Evolutionary conservation across 1,140 invertebrate species (phyloP), one percentile per base, ranked within the genome.

Genomic region (Archegozetes longisetosus): DNA sequence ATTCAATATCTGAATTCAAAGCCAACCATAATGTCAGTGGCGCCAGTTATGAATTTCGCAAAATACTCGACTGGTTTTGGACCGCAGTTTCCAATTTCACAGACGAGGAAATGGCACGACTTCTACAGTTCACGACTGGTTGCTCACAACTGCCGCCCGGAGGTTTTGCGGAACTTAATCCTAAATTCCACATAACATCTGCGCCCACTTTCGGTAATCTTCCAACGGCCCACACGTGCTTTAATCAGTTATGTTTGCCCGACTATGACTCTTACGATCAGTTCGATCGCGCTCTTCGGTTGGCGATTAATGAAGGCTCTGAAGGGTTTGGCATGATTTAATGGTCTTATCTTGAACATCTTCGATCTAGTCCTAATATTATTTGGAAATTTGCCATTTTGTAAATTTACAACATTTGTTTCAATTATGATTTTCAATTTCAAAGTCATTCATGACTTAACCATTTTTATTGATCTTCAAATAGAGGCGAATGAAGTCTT

Each of bases 231-330:
- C 89, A 94, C 72, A 93, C 89, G 50, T 93, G 88, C 77, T 95
- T 95, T 73, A 94, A 95, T 79, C 89, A 94, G 74, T 79, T 96
- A 48, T 94, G 90, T 74, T 77, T 96, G 67, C 90, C 91, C 22
- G 88, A 91, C 73, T 94, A 94, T 74, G 88, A 93, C 68, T 83
- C 79, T 66, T 94, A 92, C 72, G 89, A 95, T 74, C 84, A 88
- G 65, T 88, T 96, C 67, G 89, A 94, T 68, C 84, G 85, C 70
- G 84, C 87, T 27, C 76, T 95, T 49, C 77, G 93, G 26, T 75
- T 92, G 68, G 88, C 91, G 61, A 91, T 95, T 68, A 93, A 85
- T 70, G 91, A 96, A 78, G 91, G 90, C 51, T 88, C 83, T 25
- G 90, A 94, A 78, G 91, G 91, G 47, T 96, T 96, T 74, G 89